A percentile compares a stretch with the other conserved stretches of the same genome.
Conservation (phyloP, 2,113 vertebrate genomes). For the Smithornis capensis region DNA sequence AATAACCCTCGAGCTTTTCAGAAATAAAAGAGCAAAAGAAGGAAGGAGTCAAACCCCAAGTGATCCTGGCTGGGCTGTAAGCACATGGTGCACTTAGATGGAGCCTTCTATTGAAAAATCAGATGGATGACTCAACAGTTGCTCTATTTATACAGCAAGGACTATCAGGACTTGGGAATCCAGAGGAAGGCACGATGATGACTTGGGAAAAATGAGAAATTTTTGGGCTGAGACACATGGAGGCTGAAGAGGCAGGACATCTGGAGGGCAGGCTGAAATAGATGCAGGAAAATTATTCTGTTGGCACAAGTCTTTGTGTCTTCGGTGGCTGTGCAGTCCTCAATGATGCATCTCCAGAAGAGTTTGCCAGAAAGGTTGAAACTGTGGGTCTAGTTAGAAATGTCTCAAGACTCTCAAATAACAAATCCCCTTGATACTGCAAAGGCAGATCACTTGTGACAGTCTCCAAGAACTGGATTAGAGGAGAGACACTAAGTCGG, state of each 20-base stretch:
- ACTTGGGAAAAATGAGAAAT: neutral
- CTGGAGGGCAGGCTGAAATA: neutral
- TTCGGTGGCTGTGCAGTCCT: neutral
- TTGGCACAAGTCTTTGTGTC: neutral
- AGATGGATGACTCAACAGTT: neutral
- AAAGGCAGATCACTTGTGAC: neutral
- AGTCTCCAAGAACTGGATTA: neutral
- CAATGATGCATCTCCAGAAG: neutral
- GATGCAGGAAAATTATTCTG: neutral
- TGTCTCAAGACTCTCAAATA: neutral
- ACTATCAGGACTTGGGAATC: neutral
- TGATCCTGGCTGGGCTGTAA: neutral
- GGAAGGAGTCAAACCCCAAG: neutral
- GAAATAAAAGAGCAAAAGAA: neutral
- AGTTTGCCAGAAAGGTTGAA: neutral
- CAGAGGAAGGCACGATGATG: neutral
- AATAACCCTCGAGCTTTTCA: neutral
- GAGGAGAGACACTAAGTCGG: neutral
- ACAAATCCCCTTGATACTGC: neutral
- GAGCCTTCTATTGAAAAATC: neutral
- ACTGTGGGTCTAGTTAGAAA: neutral
- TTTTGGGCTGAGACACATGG: neutral
- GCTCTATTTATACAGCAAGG: neutral
- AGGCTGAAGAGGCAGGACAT: neutral
- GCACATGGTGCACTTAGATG: neutral